Conservation (phyloP, 1,140 invertebrate species). For the Rhyzopertha dominica region DNA sequence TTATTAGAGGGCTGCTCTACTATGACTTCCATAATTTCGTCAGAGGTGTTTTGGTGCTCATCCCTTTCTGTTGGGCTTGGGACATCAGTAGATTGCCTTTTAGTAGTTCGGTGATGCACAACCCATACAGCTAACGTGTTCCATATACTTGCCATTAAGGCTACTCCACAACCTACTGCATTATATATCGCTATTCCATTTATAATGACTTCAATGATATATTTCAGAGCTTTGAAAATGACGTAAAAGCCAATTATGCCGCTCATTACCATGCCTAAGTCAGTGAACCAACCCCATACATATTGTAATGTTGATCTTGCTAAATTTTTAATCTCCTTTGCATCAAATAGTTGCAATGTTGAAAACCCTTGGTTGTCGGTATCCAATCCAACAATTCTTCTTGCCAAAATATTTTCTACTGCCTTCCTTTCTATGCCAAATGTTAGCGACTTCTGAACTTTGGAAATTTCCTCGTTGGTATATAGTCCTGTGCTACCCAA, state of each 20-base stretch:
- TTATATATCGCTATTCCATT: too few species aligned
- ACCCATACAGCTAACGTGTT: too few species aligned
- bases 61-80: too few species aligned
- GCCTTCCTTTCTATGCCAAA: slow-evolving; percentile 14
- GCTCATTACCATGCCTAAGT: slow-evolving; percentile 12
- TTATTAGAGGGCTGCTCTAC: too few species aligned
- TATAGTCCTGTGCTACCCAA: slow-evolving; percentile 12
- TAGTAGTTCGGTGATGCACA: too few species aligned
- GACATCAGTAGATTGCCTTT: too few species aligned
- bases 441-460: slow-evolving; percentile 10
- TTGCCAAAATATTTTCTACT: slow-evolving; percentile 13
- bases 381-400: slow-evolving; percentile 8
- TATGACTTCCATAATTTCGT: too few species aligned
- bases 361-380: slow-evolving; percentile 8
- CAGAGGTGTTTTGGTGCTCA: too few species aligned
- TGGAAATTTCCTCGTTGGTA: slow-evolving; percentile 13
- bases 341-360: slow-evolving; percentile 3
- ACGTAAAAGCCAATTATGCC: slow-evolving; percentile 12
- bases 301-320: slow-evolving; percentile 1
- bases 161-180: too few species aligned
- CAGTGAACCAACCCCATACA: slow-evolving; percentile 16
- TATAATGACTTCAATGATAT: slow-evolving; percentile 8
- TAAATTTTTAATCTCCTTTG: slow-evolving; percentile 7
- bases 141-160: too few species aligned
- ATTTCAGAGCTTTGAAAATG: slow-evolving; percentile 6